phyloP scores from a whole-genome alignment of 1,140 invertebrate genomes.

The Eumeta japonica region DNA sequence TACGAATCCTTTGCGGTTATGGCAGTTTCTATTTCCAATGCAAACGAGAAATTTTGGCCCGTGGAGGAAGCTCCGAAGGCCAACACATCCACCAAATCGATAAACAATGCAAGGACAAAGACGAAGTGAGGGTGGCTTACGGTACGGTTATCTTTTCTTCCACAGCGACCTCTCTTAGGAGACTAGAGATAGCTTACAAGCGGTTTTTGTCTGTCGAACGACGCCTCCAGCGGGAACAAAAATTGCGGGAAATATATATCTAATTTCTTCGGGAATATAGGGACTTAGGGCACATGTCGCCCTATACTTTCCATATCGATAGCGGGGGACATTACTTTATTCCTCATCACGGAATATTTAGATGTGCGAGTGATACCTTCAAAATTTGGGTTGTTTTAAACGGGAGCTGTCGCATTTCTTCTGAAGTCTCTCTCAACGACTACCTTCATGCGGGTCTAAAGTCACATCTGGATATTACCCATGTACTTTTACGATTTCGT shows the following conservation, averaged over 20 bases:
- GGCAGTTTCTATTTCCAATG: not conserved
- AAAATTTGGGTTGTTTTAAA: slow-evolving; percentile 7
- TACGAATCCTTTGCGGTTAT: too few relatives aligned
- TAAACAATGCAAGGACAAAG: not conserved
- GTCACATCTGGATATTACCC: slow-evolving; percentile 33
- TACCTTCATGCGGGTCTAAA: slow-evolving; percentile 7
- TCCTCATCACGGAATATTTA: not conserved
- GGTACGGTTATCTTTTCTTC: not conserved
- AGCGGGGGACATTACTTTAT: not conserved
- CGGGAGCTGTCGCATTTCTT: slow-evolving; percentile 5
- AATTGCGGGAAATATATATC: not conserved
- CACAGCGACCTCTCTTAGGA: not conserved
- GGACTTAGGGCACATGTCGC: not conserved
- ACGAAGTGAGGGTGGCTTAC: not conserved
- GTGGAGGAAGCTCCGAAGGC: not conserved
- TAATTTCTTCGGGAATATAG: not conserved
- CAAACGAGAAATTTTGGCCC: not conserved
- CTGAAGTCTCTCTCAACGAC: slow-evolving; percentile 8
- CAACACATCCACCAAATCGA: not conserved
- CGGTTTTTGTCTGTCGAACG: not conserved
- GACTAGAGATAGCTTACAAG: not conserved
- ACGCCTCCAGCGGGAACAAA: not conserved
- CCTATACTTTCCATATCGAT: not conserved
- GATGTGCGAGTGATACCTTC: not conserved
- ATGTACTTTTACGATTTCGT: slow-evolving; percentile 41